These are phyloP conservation scores for Pseudomyrmex concolor DNA, from an alignment of 1,140 invertebrate genomes.

Conservation along the genomic window DNA sequence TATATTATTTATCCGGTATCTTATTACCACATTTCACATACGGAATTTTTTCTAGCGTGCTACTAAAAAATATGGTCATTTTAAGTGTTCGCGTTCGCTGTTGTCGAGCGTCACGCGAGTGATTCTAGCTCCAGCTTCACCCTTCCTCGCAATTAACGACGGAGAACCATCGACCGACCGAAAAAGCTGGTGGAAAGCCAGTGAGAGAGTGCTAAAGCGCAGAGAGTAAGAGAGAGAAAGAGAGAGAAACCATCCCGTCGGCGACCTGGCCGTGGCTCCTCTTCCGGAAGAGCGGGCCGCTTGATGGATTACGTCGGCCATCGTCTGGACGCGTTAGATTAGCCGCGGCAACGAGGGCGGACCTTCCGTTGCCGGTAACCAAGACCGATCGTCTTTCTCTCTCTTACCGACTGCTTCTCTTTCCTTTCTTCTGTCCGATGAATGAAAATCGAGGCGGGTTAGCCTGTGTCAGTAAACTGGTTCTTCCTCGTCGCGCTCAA, in stretches of 20 bases:
- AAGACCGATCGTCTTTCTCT: slow-evolving; percentile 48
- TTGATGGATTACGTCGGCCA: slow-evolving; percentile 59
- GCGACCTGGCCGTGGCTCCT: slow-evolving; percentile 53
- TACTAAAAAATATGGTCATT: too few species aligned
- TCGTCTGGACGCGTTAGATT: slow-evolving; percentile 60
- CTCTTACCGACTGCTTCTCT: not conserved
- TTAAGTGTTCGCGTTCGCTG: not conserved
- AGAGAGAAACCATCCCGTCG: slow-evolving; percentile 30
- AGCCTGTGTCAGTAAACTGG: slow-evolving; percentile 55
- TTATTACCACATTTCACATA: not conserved
- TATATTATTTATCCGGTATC: not conserved
- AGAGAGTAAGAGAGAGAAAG: not conserved
- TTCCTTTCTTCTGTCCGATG: slow-evolving; percentile 34
- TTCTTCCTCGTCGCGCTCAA: slow-evolving; percentile 55
- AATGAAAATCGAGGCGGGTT: slow-evolving; percentile 57
- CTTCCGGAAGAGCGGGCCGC: slow-evolving; percentile 57
- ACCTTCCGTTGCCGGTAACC: slow-evolving; percentile 53
- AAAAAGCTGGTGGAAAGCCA: slow-evolving; percentile 52
- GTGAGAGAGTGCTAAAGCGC: slow-evolving; percentile 46
- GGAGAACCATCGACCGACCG: slow-evolving; percentile 48
- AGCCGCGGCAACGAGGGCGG: slow-evolving; percentile 55
- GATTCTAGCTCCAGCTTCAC: slow-evolving; percentile 32
- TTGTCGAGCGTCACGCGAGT: slow-evolving; percentile 28
- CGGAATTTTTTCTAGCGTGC: not conserved
- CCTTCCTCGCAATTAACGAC: slow-evolving; percentile 56